Evolutionary conservation across 1,140 invertebrate genomes (phyloP).

Genomic region (Chrysoperla carnea): DNA sequence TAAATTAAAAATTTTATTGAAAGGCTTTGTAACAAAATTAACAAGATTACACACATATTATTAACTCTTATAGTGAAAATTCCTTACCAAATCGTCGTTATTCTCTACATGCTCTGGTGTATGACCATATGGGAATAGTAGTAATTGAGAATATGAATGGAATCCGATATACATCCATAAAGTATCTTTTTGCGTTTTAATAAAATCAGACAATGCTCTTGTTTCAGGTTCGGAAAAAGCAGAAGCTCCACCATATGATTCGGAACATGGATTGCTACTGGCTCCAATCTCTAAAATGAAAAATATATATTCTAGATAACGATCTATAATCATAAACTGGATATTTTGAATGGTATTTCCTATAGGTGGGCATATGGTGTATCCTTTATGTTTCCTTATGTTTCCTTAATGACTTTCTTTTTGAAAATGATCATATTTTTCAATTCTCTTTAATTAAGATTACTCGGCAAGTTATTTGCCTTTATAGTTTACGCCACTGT

Average conservation of each 20-base stretch:
- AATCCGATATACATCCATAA: constrained; percentile 50
- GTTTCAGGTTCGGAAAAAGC: constrained; percentile 63
- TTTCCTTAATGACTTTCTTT: too few relatives aligned
- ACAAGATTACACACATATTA: too few relatives aligned
- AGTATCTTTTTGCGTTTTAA: constrained; percentile 26
- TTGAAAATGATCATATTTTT: too few relatives aligned
- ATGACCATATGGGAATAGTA: constrained; percentile 53
- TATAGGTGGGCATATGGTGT: too few relatives aligned
- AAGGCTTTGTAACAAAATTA: too few relatives aligned
- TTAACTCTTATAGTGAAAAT: constrained; percentile 1
- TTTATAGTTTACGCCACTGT: too few relatives aligned
- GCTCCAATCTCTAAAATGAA: constrained; percentile 39
- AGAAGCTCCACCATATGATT: constrained; percentile 45
- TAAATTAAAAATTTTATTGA: constrained; percentile 11
- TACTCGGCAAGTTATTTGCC: too few relatives aligned
- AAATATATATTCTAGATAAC: too few relatives aligned
- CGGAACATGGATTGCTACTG: constrained; percentile 44
- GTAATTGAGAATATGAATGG: constrained; percentile 58
- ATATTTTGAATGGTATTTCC: too few relatives aligned
- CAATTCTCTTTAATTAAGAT: too few relatives aligned
- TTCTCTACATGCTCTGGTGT: constrained; percentile 33
- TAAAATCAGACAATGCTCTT: constrained; percentile 30
- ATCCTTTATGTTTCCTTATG: too few relatives aligned
- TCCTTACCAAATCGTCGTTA: constrained; percentile 37
- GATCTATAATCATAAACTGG: too few relatives aligned